Evolutionary conservation across 2,888 invertebrate genomes (phyloP).

Genomic region (Villa cingulata): DNA sequence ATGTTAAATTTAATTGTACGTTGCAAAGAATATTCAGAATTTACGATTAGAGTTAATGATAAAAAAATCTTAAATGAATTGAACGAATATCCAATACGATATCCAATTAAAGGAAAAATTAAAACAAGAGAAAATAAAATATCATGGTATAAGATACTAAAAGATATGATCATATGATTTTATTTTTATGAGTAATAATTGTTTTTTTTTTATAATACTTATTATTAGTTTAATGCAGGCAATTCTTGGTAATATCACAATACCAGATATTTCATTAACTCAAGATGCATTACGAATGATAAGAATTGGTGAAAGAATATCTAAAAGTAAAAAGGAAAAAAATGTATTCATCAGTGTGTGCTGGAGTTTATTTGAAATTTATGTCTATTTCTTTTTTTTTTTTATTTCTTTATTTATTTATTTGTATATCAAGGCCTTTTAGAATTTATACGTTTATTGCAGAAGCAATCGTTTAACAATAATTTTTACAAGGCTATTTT

Average conservation of each 20-base stretch:
- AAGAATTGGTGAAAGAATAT: constrained; percentile 50
- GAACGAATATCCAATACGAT: constrained; percentile 52
- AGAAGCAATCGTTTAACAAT: constrained; percentile 23
- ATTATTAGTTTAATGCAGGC: constrained; percentile 56
- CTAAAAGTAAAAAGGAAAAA: constrained; percentile 53
- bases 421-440: constrained; percentile 38
- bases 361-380: no score
- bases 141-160: constrained; percentile 54
- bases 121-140: constrained; percentile 59
- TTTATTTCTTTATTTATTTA: constrained; percentile 3
- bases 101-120: constrained; percentile 56
- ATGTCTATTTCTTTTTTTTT: not conserved
- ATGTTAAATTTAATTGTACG: constrained; percentile 43
- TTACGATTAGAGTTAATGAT: constrained; percentile 54
- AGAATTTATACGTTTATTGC: constrained; percentile 40
- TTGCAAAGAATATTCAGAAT: constrained; percentile 54
- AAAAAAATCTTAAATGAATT: constrained; percentile 53
- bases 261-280: constrained; percentile 51
- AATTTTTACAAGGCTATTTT: constrained; percentile 40
- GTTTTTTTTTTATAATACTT: not conserved
- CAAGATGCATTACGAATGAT: constrained; percentile 58
- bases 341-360: no score
- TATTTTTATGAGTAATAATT: constrained; percentile 2
- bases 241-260: constrained; percentile 51
- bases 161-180: constrained; percentile 1